A percentile compares a stretch with the other conserved stretches of the same genome.
phyloP scores from a whole-genome alignment of 2,797 vertebrate species.

The Gallinago solitaria region DNA sequence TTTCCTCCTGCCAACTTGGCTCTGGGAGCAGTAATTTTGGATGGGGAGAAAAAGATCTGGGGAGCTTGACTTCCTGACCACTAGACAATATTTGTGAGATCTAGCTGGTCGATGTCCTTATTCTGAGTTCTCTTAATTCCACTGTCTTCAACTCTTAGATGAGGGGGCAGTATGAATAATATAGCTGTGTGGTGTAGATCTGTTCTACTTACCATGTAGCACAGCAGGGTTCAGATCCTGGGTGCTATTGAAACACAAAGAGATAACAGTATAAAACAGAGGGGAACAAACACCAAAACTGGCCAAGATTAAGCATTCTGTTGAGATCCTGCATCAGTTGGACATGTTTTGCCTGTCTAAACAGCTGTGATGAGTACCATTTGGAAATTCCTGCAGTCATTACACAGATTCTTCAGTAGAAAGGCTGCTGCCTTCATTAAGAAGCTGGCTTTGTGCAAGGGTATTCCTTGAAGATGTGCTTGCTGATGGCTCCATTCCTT shows the following conservation, averaged over 20 bases:
- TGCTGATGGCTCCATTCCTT: background rate
- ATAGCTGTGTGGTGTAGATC: background rate
- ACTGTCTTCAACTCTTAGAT: background rate
- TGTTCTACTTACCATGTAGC: background rate
- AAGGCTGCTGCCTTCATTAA: background rate
- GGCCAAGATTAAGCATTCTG: background rate
- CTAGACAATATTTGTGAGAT: background rate
- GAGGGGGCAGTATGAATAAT: background rate
- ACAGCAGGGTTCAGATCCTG: background rate
- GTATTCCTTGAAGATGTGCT: background rate
- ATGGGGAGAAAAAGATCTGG: background rate
- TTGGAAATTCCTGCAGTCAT: background rate
- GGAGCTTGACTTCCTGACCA: background rate
- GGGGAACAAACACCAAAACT: background rate
- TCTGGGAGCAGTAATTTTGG: background rate
- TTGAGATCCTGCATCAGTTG: background rate
- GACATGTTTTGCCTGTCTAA: background rate
- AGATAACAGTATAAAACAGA: background rate
- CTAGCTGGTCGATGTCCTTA: background rate
- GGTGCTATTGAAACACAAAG: background rate
- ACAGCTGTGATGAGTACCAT: background rate
- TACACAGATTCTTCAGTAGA: background rate
- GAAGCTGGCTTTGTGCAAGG: background rate
- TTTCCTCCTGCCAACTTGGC: background rate
- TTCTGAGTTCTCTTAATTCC: background rate